These are phyloP conservation scores for Pygocentrus nattereri DNA, from an alignment of 2,797 vertebrate species.

Conservation along the genomic window DNA sequence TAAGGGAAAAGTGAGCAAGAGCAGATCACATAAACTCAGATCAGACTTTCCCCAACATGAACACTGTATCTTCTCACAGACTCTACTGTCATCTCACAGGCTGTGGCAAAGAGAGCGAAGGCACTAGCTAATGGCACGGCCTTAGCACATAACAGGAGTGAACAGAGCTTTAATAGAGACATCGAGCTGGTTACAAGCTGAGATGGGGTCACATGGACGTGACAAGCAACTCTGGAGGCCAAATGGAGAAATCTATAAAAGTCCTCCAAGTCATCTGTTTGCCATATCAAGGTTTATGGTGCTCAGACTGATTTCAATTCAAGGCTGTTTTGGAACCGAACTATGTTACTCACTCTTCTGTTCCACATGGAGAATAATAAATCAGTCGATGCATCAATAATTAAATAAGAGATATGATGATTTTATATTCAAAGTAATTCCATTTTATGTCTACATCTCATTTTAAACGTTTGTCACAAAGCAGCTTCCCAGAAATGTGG, in stretches of 20 bases:
- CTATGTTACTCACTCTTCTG: background rate
- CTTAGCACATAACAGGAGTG: background rate
- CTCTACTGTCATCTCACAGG: conserved; percentile 15
- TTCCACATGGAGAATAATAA: background rate
- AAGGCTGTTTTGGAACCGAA: background rate
- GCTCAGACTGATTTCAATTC: conserved; percentile 11
- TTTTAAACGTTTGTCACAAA: no score
- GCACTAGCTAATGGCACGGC: background rate
- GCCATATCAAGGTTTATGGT: conserved; percentile 31
- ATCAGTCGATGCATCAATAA: no score
- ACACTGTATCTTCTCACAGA: background rate
- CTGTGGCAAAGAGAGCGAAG: background rate
- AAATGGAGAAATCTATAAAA: conserved; percentile 49
- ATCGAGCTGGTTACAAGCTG: conserved; percentile 26
- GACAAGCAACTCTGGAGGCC: conserved; percentile 31
- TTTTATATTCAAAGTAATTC: no score
- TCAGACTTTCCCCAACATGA: conserved; percentile 21
- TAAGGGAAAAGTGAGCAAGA: background rate
- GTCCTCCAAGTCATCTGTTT: conserved; percentile 21
- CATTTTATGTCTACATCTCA: no score
- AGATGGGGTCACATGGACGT: conserved; percentile 28
- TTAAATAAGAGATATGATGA: no score
- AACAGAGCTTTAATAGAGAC: conserved; percentile 51
- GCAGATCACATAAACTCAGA: conserved; percentile 24
- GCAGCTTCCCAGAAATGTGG: no score